Evolutionary conservation across 2,113 vertebrate genomes (phyloP).

Genomic region (Bos indicus): DNA sequence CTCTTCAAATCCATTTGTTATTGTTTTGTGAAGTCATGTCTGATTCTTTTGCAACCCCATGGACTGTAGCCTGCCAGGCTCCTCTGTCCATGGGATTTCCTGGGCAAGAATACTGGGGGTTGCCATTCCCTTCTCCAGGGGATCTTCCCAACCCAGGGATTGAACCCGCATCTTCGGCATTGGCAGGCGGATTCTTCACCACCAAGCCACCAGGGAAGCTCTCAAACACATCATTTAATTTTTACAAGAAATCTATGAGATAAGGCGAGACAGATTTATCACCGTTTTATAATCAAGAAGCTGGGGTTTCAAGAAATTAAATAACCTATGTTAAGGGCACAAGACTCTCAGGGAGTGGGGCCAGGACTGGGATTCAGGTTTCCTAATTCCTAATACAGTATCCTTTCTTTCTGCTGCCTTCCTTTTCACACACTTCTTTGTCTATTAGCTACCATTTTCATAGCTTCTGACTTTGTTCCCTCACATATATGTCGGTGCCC

Average conservation of each 20-base stretch:
- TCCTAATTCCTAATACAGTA: neutral
- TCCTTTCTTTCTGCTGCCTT: neutral
- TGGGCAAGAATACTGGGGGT: neutral
- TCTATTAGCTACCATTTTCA: neutral
- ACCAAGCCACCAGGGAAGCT: neutral
- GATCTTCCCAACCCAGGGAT: neutral
- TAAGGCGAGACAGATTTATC: neutral
- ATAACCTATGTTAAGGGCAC: neutral
- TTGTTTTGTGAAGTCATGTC: neutral
- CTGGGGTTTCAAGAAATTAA: constrained; percentile 24
- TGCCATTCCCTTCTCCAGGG: neutral
- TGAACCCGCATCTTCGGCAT: neutral
- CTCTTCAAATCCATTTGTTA: neutral
- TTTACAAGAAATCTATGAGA: constrained; percentile 30
- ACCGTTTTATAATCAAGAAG: neutral
- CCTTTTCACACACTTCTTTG: neutral
- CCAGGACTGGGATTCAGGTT: neutral
- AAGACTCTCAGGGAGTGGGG: neutral
- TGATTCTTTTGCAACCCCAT: neutral
- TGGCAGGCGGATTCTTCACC: neutral
- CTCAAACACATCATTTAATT: neutral
- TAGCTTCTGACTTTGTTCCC: neutral
- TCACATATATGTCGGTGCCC: neutral
- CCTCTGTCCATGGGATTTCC: neutral
- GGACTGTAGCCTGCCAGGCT: neutral